Conservation (phyloP, 2,888 invertebrate species). For the Rhagophthalmus giganteus region DNA sequence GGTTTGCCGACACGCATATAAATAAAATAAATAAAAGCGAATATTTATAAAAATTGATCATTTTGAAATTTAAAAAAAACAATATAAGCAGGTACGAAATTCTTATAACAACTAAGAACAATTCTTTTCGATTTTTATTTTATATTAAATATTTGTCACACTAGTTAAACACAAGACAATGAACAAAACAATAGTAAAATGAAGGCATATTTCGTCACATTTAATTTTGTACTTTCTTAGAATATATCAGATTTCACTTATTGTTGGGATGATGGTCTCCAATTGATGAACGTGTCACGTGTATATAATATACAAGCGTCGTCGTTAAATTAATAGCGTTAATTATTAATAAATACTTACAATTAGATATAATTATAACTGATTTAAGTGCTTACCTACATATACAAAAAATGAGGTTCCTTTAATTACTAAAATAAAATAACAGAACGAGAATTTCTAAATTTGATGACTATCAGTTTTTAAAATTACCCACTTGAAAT, state of each 20-base stretch:
- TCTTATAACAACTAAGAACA: slow-evolving; percentile 14
- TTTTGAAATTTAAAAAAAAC: slow-evolving; percentile 9
- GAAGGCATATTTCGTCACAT: slow-evolving; percentile 13
- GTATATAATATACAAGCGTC: not conserved
- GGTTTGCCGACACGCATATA: slow-evolving; percentile 35
- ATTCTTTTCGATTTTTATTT: slow-evolving; percentile 21
- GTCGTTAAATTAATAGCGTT: not conserved
- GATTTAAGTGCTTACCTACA: no score
- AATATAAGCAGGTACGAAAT: slow-evolving; percentile 1
- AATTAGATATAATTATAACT: no score
- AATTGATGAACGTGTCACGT: not conserved
- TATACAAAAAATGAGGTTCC: no score
- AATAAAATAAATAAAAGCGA: slow-evolving; percentile 6
- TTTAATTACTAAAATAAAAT: no score
- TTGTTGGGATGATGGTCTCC: not conserved
- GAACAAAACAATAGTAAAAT: slow-evolving; percentile 19
- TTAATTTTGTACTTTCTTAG: slow-evolving; percentile 18
- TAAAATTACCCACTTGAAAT: no score
- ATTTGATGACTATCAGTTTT: no score
- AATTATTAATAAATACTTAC: no score
- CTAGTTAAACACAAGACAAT: slow-evolving; percentile 50
- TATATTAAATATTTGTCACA: slow-evolving; percentile 49
- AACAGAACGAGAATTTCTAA: no score
- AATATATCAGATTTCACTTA: slow-evolving; percentile 14
- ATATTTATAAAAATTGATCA: slow-evolving; percentile 28